Percentiles rank a stretch among this genome's conserved stretches.
Conservation (phyloP, 2,888 invertebrate genomes). For the Pandemis corylana region DNA sequence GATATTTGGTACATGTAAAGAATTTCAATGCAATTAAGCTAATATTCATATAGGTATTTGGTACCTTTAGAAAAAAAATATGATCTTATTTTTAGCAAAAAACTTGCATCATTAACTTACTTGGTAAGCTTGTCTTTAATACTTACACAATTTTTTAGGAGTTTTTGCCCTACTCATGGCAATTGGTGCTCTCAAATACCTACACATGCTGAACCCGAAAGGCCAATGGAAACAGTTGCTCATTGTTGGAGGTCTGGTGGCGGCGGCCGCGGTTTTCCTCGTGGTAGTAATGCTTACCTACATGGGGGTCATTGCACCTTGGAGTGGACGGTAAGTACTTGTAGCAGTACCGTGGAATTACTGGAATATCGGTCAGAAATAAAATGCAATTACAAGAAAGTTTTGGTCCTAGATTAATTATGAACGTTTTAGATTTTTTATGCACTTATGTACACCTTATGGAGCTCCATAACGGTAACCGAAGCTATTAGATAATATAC, state of each 20-base stretch:
- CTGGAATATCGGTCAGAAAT: neutral
- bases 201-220: conserved; percentile 94
- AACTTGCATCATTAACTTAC: no score
- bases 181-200: conserved; percentile 92
- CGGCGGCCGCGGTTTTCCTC: conserved; percentile 92
- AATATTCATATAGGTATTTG: no score
- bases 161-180: conserved; percentile 98
- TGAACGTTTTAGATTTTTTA: no score
- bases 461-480: no score
- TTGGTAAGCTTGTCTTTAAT: neutral
- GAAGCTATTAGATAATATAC: no score
- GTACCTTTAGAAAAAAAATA: no score
- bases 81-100: no score
- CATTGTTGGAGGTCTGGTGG: conserved; percentile 89
- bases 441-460: no score
- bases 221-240: conserved; percentile 96
- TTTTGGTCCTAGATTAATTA: no score
- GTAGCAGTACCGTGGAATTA: neutral
- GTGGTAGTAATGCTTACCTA: conserved; percentile 96
- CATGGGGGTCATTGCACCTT: conserved; percentile 97
- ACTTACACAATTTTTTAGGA: conserved; percentile 83
- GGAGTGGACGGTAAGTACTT: conserved; percentile 91
- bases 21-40: no score
- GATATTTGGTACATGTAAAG: no score
- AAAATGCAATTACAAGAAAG: no score